phyloP scores from a whole-genome alignment of 2,888 invertebrate genomes.

The Diadegma fenestrale region DNA sequence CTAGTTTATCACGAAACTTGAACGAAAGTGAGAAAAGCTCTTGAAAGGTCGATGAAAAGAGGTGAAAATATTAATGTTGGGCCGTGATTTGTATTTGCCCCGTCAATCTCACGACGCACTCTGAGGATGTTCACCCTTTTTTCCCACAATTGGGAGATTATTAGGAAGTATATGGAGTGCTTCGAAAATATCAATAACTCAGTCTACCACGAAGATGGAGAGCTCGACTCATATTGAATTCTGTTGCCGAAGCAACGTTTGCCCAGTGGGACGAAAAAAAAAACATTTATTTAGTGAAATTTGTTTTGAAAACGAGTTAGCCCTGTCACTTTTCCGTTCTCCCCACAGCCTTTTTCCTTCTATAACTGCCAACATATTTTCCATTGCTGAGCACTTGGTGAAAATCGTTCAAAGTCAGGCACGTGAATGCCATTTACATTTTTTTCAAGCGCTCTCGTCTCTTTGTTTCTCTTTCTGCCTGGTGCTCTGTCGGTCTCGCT shows the following conservation, averaged over 20 bases:
- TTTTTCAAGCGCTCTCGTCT: constrained; percentile 14
- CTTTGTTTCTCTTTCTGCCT: constrained; percentile 43
- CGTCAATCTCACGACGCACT: constrained; percentile 55
- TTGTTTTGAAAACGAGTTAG: constrained; percentile 47
- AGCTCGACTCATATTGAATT: constrained; percentile 17
- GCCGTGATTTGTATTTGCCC: constrained; percentile 66
- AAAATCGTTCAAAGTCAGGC: constrained; percentile 66
- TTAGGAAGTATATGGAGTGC: constrained; percentile 45
- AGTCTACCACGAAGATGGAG: neutral
- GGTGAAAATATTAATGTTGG: constrained; percentile 47
- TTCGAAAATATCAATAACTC: constrained; percentile 59
- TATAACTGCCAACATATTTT: constrained; percentile 57
- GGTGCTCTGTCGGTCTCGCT: constrained; percentile 55
- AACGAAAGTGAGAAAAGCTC: constrained; percentile 60
- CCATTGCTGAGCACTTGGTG: constrained; percentile 63
- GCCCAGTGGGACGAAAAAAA: constrained; percentile 11
- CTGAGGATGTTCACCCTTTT: constrained; percentile 19
- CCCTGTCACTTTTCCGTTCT: constrained; percentile 41
- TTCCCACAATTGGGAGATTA: constrained; percentile 34
- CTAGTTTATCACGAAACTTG: neutral
- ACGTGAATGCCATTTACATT: constrained; percentile 65
- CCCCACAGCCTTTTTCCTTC: constrained; percentile 1
- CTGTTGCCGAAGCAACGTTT: constrained; percentile 13
- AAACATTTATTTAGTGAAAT: constrained; percentile 39
- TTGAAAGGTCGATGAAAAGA: constrained; percentile 35